Percentiles rank a stretch among this genome's conserved stretches.
phyloP scores from a whole-genome alignment of 2,113 vertebrate species.

The Nibea coibor region DNA sequence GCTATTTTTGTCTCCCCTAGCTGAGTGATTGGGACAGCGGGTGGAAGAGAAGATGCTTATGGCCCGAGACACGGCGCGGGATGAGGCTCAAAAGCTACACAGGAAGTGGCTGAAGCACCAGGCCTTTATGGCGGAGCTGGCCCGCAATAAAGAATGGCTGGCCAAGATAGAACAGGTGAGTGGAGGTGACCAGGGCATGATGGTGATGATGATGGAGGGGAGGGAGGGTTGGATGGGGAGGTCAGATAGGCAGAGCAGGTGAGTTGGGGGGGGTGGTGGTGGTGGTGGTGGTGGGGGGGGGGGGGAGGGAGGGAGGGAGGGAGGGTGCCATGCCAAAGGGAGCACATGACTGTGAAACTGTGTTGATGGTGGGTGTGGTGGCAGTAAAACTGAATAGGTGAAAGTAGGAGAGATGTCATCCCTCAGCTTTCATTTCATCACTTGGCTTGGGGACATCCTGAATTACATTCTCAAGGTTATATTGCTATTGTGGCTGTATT shows the following conservation, averaged over 20 bases:
- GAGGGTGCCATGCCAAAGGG: slow-evolving; percentile 8
- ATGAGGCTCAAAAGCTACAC: slow-evolving; percentile 94
- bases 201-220: slow-evolving; percentile 8
- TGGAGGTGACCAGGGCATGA: slow-evolving; percentile 56
- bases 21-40: slow-evolving; percentile 88
- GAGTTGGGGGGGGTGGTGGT: not conserved
- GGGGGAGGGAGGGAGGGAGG: not conserved
- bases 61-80: slow-evolving; percentile 93
- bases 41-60: slow-evolving; percentile 93
- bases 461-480: slow-evolving; percentile 79
- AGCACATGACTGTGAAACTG: slow-evolving; percentile 46
- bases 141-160: slow-evolving; percentile 95
- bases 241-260: slow-evolving; percentile 56
- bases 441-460: slow-evolving; percentile 67
- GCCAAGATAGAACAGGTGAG: slow-evolving; percentile 95
- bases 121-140: slow-evolving; percentile 94
- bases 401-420: slow-evolving; percentile 68
- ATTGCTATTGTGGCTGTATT: slow-evolving; percentile 43
- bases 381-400: slow-evolving; percentile 32
- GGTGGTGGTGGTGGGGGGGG: too few species aligned
- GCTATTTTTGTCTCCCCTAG: slow-evolving; percentile 84
- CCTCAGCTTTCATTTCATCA: slow-evolving; percentile 60
- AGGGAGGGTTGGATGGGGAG: slow-evolving; percentile 35
- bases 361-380: slow-evolving; percentile 67
- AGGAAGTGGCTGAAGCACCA: slow-evolving; percentile 97